Evolutionary conservation across 64 coral and sea anemone genomes (phyloP).

Genomic region (Dendronephthya gigantea): DNA sequence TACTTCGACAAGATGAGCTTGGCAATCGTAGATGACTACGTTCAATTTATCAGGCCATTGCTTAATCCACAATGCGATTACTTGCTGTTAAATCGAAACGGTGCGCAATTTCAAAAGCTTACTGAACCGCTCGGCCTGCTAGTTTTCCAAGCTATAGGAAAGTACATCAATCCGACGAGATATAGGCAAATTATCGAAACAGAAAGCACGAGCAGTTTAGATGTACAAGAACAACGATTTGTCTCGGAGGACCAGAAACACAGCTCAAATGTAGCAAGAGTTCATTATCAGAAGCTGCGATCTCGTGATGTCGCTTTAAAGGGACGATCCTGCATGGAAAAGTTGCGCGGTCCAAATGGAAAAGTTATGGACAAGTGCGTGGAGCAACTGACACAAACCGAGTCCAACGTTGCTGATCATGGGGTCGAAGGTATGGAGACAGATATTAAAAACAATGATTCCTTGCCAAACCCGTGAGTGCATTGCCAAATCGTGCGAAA

Average conservation of each 20-base stretch:
- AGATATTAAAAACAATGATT: no score
- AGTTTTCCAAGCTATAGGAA: constrained; percentile 42
- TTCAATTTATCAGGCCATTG: neutral
- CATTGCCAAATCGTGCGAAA: no score
- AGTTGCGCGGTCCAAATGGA: neutral
- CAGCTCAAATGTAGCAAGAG: constrained; percentile 33
- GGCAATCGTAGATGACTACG: neutral
- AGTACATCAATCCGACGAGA: constrained; percentile 41
- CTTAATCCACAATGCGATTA: constrained; percentile 36
- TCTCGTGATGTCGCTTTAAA: constrained; percentile 37
- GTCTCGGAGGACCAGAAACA: constrained; percentile 52
- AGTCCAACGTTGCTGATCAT: no score
- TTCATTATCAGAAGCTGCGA: constrained; percentile 39
- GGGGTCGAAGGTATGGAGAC: no score
- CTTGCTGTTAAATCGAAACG: constrained; percentile 41
- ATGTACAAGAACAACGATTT: constrained; percentile 9
- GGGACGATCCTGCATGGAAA: constrained; percentile 16
- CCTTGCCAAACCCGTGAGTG: no score
- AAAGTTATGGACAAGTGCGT: neutral
- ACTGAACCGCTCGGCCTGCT: constrained; percentile 20
- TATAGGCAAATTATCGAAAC: constrained; percentile 60
- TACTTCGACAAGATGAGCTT: neutral
- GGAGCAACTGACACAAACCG: neutral
- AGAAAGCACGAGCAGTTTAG: neutral
- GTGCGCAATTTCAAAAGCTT: constrained; percentile 28